phyloP scores from a whole-genome alignment of 2,888 invertebrate species.

The Beris morrisii region DNA sequence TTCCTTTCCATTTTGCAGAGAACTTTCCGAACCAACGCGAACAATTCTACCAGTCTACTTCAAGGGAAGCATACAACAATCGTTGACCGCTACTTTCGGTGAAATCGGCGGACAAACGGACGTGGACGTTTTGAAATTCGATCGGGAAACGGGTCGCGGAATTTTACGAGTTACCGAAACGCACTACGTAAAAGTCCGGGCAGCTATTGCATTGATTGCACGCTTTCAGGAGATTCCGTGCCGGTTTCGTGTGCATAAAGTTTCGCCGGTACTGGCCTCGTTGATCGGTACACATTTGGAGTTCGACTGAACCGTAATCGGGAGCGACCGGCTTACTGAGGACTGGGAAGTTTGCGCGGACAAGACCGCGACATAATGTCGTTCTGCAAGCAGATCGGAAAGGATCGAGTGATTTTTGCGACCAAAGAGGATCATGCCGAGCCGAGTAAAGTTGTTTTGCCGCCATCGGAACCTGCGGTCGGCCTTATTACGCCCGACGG shows the following conservation, averaged over 20 bases:
- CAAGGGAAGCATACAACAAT: conserved; percentile 61
- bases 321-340: background rate
- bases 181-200: conserved; percentile 61
- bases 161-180: conserved; percentile 61
- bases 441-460: conserved; percentile 71
- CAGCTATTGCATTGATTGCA: conserved; percentile 62
- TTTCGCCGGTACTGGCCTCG: conserved; percentile 56
- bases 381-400: conserved; percentile 62
- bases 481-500: conserved; percentile 84
- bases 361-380: conserved; percentile 52
- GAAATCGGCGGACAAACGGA: conserved; percentile 60
- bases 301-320: conserved; percentile 43
- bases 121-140: conserved; percentile 64
- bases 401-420: conserved; percentile 83
- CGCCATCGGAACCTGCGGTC: conserved; percentile 72
- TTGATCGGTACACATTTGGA: conserved; percentile 44
- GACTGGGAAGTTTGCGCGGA: background rate
- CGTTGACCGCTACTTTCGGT: conserved; percentile 61
- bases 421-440: conserved; percentile 74
- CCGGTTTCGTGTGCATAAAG: conserved; percentile 60
- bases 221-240: conserved; percentile 58
- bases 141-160: conserved; percentile 55
- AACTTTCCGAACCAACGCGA: conserved; percentile 16
- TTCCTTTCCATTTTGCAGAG: conserved; percentile 24
- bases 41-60: conserved; percentile 57